Evolutionary conservation across 2,888 invertebrate genomes (phyloP), one percentile per base, ranked within the genome.

Genomic region (Drymonia ruficornis): DNA sequence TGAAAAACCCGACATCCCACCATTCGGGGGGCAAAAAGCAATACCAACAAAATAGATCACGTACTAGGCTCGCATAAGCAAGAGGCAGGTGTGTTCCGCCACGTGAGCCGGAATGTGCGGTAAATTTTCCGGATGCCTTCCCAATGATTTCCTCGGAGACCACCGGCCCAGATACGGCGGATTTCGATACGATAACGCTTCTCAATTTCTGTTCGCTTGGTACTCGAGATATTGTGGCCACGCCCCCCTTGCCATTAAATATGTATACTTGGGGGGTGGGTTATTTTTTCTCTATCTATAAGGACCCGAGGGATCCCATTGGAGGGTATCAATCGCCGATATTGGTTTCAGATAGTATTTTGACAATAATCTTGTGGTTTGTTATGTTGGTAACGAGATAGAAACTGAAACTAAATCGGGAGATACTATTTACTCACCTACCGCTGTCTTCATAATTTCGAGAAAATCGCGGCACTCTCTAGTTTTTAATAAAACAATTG

Each of bases 91-190:
- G 88, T 81, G 84, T 87, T 83, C 80, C 87, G 85, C 84, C 83
- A 84, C 86, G 82, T 84, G 84, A 88, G 83, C 79, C 80, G 85
- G 89, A 89, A 88, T 88, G 87, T 88, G 93, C 93, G 93, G 93
- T 93, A 93, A 93, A 94, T 94, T 94, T 93, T 93, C 93, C 93
- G 94, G 94, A 94, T 94, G 95, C 95, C 95, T 95, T 95, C 94
- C 94, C 95, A 94, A 95, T 95, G 95, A 95, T 95, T 95, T 95
- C 95, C 95, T 95, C 93, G 85, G 95, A 95, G 95, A 95, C 94
- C 89, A 86, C 86, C 89, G 87, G 86, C 86, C 90, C 86, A 88
- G 92, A 93, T 92, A 91, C 89, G 83, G 81, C 79, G 89, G 90
- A 90, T 91, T 91, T 89, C 91, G 89, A 91, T 91, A 90, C 89